Evolutionary conservation across 2,888 invertebrate genomes (phyloP), one percentile per base, ranked within the genome.

Genomic region (Lordiphosa andalusiaca): DNA sequence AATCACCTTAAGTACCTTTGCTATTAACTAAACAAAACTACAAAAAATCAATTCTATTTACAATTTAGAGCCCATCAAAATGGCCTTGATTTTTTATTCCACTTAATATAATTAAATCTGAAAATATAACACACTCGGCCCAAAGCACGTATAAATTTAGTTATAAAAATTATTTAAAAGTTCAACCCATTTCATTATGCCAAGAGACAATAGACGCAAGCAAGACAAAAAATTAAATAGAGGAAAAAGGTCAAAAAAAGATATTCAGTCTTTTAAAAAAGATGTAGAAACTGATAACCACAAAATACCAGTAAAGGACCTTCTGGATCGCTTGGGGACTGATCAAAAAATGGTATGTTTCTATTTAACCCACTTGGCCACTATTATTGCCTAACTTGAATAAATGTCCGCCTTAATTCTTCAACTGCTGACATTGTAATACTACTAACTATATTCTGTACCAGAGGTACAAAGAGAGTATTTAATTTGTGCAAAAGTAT

Each of bases 271-370:
- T 0, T 56, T 38, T 36, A 56, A 56, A 23, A 41, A 51, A 16
- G 51, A 56, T 16, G 51, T 56, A 9, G 51, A 56, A 44, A 56
- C 56, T 7, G 56, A 56, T 42, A 44, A 51, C 21, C 56, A 56
- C 25, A 56, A 33, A 42, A 51, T 56, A 37, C 33, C 51, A 6
- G 21, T 50, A 2, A 44, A 56, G 30, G 42, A 56, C 16, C n/a
- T 56, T 7, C 7, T 56, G 13, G 42, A 38, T 9, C 56, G 56
- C 5, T 19, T 56, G 30, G 36, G 30, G 21, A 51, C 56, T 38
- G 42, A 51, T 51, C 37, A 35, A n/a, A 30, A 12, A 10, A 1
- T 13, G 41, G 55, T 50, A 50, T 0, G 3, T 5, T 23, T n/a
- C n/a, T n/a, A n/a, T n/a, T n/a, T n/a, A n/a, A n/a, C n/a, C n/a